These are phyloP conservation scores for Trachelus troglodyta DNA, from an alignment of 2,888 invertebrate genomes.

Conservation along the genomic window DNA sequence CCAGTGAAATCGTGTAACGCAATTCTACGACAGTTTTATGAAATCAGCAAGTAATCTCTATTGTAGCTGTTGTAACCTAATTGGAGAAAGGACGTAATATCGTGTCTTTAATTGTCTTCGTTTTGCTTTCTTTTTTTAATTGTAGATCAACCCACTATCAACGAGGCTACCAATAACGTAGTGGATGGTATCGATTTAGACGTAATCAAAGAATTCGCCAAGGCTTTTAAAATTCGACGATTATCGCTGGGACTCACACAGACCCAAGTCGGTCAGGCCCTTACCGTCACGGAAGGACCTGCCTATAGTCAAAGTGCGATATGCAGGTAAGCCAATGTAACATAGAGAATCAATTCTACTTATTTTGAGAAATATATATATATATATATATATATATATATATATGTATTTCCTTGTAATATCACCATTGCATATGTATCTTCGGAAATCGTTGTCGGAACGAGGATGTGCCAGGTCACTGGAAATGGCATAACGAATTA, in stretches of 20 bases:
- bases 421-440: background rate
- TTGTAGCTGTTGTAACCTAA: background rate
- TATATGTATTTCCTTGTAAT: background rate
- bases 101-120: background rate
- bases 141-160: conserved; percentile 91
- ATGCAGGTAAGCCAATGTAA: conserved; percentile 82
- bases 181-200: conserved; percentile 97
- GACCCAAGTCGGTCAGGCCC: conserved; percentile 97
- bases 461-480: conserved; percentile 58
- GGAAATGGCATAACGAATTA: conserved; percentile 46
- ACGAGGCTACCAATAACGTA: conserved; percentile 92
- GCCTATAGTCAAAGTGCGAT: conserved; percentile 99
- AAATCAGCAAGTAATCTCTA: background rate
- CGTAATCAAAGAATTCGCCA: conserved; percentile 98
- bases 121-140: conserved; percentile 51
- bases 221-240: conserved; percentile 94
- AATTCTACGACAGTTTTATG: background rate
- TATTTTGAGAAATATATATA: background rate
- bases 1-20: conserved; percentile 41
- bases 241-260: conserved; percentile 94
- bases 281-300: conserved; percentile 96
- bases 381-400: background rate
- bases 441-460: conserved; percentile 3
- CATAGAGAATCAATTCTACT: background rate
- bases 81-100: background rate